These are phyloP conservation scores for Coendou prehensilis DNA, from an alignment of 2,797 vertebrate genomes.

Conservation along the genomic window DNA sequence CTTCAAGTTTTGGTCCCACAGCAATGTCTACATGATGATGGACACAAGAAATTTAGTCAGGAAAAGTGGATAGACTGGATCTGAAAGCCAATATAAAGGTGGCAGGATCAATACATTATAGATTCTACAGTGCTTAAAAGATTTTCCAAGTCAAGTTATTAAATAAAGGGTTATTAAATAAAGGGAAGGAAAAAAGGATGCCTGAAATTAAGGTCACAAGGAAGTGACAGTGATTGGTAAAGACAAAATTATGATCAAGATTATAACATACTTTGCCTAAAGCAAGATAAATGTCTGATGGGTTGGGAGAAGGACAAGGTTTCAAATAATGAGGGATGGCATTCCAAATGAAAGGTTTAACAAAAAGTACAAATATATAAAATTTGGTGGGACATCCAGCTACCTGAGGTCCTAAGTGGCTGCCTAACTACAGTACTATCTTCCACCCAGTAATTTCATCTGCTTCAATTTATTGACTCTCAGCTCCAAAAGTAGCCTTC, in stretches of 20 bases:
- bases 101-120: conserved; percentile 10
- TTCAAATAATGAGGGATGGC: not conserved
- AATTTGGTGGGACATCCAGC: conserved; percentile 17
- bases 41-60: not conserved
- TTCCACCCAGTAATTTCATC: conserved; percentile 21
- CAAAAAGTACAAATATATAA: not conserved
- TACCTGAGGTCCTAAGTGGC: not conserved
- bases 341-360: not conserved
- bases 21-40: not conserved
- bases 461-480: conserved; percentile 28
- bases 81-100: conserved; percentile 39
- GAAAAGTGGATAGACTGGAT: not conserved
- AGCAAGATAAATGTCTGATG: conserved; percentile 18
- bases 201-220: conserved; percentile 52
- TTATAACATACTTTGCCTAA: not conserved
- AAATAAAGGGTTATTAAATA: not conserved
- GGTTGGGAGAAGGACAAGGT: not conserved
- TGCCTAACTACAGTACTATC: not conserved
- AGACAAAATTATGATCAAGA: conserved; percentile 28
- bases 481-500: not conserved
- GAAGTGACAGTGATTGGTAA: not conserved
- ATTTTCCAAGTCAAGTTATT: not conserved
- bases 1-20: not conserved
- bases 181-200: not conserved
- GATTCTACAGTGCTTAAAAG: not conserved